Conservation (phyloP, 92 coral and sea anemone species). For the Meandrina meandrites region DNA sequence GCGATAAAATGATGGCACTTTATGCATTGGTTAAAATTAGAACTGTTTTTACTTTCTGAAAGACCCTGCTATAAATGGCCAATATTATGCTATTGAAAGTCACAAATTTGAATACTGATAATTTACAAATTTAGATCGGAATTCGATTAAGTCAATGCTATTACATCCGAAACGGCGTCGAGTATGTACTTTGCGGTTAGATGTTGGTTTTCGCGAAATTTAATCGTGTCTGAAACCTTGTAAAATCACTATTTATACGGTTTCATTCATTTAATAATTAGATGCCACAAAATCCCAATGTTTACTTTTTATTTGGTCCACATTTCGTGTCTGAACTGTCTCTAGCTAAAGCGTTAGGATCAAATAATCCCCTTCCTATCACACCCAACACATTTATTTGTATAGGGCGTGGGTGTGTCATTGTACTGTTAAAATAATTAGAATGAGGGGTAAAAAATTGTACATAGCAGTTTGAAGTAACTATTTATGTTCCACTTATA, state of each 20-base stretch:
- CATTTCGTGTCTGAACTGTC: not conserved
- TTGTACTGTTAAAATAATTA: too few relatives aligned
- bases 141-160: not conserved
- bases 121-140: constrained; percentile 9
- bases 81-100: not conserved
- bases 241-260: constrained; percentile 19
- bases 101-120: constrained; percentile 3
- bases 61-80: not conserved
- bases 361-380: not conserved
- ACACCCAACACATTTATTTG: not conserved
- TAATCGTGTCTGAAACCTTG: not conserved
- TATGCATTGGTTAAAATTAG: not conserved
- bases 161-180: not conserved
- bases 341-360: not conserved
- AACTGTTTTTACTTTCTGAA: not conserved
- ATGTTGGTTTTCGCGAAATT: not conserved
- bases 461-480: too few relatives aligned
- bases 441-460: too few relatives aligned
- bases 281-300: not conserved
- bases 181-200: constrained; percentile 14
- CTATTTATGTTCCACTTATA: not conserved
- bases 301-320: not conserved
- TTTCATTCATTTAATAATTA: not conserved
- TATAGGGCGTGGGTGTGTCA: not conserved
- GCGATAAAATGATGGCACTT: not conserved